Base-by-base conservation (phyloP, 2,113 vertebrate genomes). In the Ahaetulla prasina region DNA sequence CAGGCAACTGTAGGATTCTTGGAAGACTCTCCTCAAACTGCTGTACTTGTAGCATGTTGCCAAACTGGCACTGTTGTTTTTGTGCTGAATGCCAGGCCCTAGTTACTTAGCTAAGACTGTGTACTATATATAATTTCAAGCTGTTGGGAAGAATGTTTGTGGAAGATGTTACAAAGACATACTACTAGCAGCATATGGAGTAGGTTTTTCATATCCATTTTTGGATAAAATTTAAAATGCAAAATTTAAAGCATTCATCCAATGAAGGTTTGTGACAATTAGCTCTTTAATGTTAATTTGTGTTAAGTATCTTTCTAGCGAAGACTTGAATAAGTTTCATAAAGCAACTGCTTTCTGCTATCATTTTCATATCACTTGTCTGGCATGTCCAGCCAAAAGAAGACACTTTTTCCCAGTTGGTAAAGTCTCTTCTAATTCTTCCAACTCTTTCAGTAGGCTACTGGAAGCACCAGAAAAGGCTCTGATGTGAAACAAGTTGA, bases 41-140 rank as follows among this genome's bases (percentile, higher is more conserved):
- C 9, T 88, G 4, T 88, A 63, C 27, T 87, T 74, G 47, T 27
- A 18, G 25, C 25, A 23, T 74, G 49, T 45, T 92, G 91, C 86
- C 91, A 92, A 88, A 53, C 39, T 88, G 91, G 91, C 91, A 92
- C 35, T 8, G 35, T 45, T 80, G 86, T 39, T 9, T 53, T 87
- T 45, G 49, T 50, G 30, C 23, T 53, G 35, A 91, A 63, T n/a
- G 49, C 85, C 86, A 92, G n/a, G 10, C n/a, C 23, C 91, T 50
- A 88, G 57, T 52, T 88, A 88, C 30, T 92, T 80, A 50, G 85
- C 86, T 27, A 87, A 87, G 85, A 55, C 23, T 35, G 60, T 52
- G 91, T 52, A 47, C 84, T 85, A 68, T 18, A 35, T 54, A n/a
- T 80, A n/a, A 92, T 88, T 92, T 54, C 25, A 30, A 91, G 60